These are phyloP conservation scores for Pristionchus japonicus DNA, from an alignment of 2,888 invertebrate genomes.

Conservation along the genomic window DNA sequence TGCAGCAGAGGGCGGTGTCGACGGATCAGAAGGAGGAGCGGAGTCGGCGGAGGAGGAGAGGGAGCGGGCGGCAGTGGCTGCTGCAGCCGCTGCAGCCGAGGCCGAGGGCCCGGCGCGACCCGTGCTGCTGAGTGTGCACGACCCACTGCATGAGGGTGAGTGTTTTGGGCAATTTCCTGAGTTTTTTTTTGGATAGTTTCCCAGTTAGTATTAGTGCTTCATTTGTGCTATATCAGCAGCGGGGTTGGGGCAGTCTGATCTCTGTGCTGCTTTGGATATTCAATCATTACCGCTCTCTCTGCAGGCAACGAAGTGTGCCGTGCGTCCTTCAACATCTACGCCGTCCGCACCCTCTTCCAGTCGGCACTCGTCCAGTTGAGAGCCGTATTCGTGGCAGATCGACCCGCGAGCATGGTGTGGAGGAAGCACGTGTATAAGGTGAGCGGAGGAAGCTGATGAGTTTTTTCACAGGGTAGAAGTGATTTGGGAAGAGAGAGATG, in stretches of 20 bases:
- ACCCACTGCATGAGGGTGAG: constrained; percentile 39
- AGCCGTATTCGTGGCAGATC: constrained; percentile 1
- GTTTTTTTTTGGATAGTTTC: no score
- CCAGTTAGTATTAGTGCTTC: no score
- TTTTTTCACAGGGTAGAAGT: no score
- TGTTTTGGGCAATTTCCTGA: no score
- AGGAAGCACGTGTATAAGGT: constrained; percentile 39
- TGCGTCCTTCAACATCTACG: constrained; percentile 46
- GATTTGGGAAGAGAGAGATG: no score
- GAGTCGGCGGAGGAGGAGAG: background rate
- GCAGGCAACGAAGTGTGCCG: constrained; percentile 47
- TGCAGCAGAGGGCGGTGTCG: background rate
- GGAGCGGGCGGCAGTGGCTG: background rate
- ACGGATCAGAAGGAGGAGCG: background rate
- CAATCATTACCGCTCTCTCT: background rate
- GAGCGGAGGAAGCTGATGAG: no score
- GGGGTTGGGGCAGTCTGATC: no score
- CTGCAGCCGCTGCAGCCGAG: background rate
- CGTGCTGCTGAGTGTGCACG: constrained; percentile 32
- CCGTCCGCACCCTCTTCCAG: constrained; percentile 36
- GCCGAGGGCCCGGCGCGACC: background rate
- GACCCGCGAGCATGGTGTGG: constrained; percentile 13
- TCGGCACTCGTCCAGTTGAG: constrained; percentile 38
- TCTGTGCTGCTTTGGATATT: no score
- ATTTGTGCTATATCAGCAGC: no score